Evolutionary conservation across 2,113 vertebrate species (phyloP).

Genomic region (Passer montanus): DNA sequence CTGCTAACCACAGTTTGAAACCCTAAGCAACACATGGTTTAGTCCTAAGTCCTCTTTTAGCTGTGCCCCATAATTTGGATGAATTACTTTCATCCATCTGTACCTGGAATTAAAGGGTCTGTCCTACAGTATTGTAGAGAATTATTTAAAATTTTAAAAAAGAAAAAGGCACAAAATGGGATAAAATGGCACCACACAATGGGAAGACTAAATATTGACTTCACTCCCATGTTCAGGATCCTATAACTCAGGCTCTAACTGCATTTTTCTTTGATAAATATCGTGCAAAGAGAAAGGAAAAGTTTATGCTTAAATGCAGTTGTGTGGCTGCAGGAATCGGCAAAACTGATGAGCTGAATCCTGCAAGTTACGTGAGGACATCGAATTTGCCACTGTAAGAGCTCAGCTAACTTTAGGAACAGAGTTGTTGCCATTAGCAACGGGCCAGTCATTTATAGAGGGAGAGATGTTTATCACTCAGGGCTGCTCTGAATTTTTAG

Average conservation of each 20-base stretch:
- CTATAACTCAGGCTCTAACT: neutral
- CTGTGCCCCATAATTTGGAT: neutral
- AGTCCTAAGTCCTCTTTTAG: neutral
- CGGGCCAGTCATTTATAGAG: slow-evolving; percentile 35
- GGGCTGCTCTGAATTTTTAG: slow-evolving; percentile 27
- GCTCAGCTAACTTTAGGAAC: slow-evolving; percentile 54
- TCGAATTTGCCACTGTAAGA: slow-evolving; percentile 1
- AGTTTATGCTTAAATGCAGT: neutral
- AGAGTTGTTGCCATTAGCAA: slow-evolving; percentile 62
- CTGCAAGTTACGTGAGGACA: slow-evolving; percentile 22
- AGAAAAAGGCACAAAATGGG: neutral
- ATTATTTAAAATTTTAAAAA: neutral
- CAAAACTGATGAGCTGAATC: slow-evolving; percentile 11
- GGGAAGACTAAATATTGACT: neutral
- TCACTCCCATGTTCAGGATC: neutral
- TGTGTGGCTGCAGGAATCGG: neutral
- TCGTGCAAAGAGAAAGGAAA: neutral
- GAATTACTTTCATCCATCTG: neutral
- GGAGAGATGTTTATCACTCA: slow-evolving; percentile 45
- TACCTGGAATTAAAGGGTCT: neutral
- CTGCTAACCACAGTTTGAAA: neutral
- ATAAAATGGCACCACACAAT: neutral
- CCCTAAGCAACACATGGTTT: neutral
- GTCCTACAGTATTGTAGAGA: neutral
- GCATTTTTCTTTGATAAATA: neutral